These are phyloP conservation scores for Eidolon helvum DNA, from an alignment of 2,113 vertebrate genomes.

Conservation along the genomic window DNA sequence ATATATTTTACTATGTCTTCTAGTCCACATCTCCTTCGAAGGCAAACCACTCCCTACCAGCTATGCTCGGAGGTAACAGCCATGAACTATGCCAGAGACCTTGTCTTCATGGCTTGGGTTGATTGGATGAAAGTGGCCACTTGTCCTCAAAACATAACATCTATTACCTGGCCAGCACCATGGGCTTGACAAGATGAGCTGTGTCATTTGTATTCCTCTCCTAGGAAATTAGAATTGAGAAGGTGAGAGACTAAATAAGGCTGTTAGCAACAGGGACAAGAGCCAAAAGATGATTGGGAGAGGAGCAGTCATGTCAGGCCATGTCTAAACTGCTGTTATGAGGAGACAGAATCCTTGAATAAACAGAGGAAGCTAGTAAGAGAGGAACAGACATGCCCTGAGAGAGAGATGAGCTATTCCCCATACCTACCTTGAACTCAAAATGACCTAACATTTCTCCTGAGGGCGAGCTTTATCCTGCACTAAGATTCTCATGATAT, in stretches of 20 bases:
- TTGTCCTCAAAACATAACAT: background rate
- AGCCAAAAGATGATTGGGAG: background rate
- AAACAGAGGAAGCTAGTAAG: background rate
- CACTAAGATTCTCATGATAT: background rate
- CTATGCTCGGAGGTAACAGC: background rate
- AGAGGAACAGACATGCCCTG: background rate
- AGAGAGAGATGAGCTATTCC: background rate
- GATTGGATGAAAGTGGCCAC: background rate
- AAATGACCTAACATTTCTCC: background rate
- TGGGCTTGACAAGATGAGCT: background rate
- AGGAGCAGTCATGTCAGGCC: background rate
- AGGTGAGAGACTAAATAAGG: background rate
- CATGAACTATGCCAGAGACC: background rate
- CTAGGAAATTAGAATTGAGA: conserved; percentile 40
- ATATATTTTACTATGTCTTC: background rate
- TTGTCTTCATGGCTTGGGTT: background rate
- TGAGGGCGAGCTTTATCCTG: background rate
- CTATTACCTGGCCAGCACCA: background rate
- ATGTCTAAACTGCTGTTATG: background rate
- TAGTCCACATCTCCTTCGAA: background rate
- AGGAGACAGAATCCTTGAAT: background rate
- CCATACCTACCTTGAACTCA: background rate
- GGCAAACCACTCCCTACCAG: background rate
- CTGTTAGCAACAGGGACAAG: background rate
- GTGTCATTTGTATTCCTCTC: background rate